Evolutionary conservation across 2,113 vertebrate genomes (phyloP), one percentile per base, ranked within the genome.

Genomic region (Blennius ocellaris): DNA sequence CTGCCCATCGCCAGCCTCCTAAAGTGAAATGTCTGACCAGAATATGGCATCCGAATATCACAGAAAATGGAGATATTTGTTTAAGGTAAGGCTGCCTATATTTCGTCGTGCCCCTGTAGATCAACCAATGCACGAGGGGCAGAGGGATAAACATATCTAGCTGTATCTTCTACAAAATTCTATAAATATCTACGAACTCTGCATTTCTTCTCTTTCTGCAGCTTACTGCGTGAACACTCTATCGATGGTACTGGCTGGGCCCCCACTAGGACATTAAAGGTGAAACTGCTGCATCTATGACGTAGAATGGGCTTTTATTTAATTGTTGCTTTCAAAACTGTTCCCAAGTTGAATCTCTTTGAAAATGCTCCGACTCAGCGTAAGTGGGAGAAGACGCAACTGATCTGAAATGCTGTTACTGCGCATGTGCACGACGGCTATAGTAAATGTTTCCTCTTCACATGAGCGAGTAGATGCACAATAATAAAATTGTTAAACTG

Each of bases 31-130:
- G 97, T 91, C 92, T 96, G 92, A 99, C 98, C 63, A 95, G 94
- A 94, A 97, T 99, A 94, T 99, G 98, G 98, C 98, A 99, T 86
- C 97, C 98, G 0, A 99, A 99, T 92, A 99, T 99, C 85, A 96
- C 98, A 4, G 98, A 99, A 90, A 97, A 94, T 0, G 98, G 98
- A 40, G 97, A 99, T 76, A 99, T 99, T 89, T 99, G 98, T 88
- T 93, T 99, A 64, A 99, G 97, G 98, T 99, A 94, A 85, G 2
- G 10, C 3, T 7, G 6, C n/a, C 15, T 55, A 6, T 8, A 38
- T 11, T 3, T 47, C 5, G 4, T 30, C 21, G 2, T 2, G 21
- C 21, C 21, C 4, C 21, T 30, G 21, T 2, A 30, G 21, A 2
- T 30, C 21, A 30, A 4, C 21, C 21, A 30, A 30, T 30, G 21